Percentiles rank a stretch among this genome's conserved stretches.
These are phyloP conservation scores for Brotula barbata DNA, from an alignment of 2,797 vertebrate genomes.

Conservation along the genomic window DNA sequence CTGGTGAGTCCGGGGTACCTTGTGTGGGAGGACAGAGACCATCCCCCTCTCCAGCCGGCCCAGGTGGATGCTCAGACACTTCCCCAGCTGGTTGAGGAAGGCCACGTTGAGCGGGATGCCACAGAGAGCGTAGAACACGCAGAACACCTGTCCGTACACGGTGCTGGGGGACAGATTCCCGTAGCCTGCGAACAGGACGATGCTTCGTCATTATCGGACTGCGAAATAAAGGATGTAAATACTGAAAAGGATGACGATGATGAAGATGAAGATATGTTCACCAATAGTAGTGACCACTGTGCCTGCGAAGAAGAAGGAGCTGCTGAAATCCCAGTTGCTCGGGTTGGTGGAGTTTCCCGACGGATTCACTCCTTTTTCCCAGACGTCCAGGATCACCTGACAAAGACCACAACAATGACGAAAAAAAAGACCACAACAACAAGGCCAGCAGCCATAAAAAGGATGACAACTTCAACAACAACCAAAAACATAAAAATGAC, in stretches of 20 bases:
- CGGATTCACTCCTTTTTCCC: conserved; percentile 90
- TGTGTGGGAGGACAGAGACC: conserved; percentile 65
- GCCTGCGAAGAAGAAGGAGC: conserved; percentile 93
- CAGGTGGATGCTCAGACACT: conserved; percentile 81
- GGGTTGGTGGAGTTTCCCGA: conserved; percentile 91
- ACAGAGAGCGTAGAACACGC: conserved; percentile 90
- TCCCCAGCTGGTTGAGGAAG: conserved; percentile 89
- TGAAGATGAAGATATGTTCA: too few species aligned
- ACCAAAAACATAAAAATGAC: too few species aligned
- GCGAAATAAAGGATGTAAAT: too few species aligned
- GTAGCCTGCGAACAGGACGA: conserved; percentile 77
- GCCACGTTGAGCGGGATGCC: conserved; percentile 89
- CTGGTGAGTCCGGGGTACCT: conserved; percentile 55
- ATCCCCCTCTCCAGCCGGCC: conserved; percentile 81
- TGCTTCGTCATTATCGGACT: not conserved
- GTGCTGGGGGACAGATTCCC: conserved; percentile 92
- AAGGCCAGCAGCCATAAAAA: too few species aligned
- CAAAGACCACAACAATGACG: conserved; percentile 14
- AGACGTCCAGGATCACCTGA: conserved; percentile 91
- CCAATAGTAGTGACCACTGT: conserved; percentile 94
- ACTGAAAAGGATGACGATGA: too few species aligned
- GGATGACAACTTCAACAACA: too few species aligned
- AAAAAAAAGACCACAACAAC: too few species aligned
- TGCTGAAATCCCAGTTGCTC: conserved; percentile 96
- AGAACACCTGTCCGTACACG: conserved; percentile 87